These are phyloP conservation scores for Leptosomus discolor DNA, from an alignment of 2,113 vertebrate genomes.

Conservation along the genomic window DNA sequence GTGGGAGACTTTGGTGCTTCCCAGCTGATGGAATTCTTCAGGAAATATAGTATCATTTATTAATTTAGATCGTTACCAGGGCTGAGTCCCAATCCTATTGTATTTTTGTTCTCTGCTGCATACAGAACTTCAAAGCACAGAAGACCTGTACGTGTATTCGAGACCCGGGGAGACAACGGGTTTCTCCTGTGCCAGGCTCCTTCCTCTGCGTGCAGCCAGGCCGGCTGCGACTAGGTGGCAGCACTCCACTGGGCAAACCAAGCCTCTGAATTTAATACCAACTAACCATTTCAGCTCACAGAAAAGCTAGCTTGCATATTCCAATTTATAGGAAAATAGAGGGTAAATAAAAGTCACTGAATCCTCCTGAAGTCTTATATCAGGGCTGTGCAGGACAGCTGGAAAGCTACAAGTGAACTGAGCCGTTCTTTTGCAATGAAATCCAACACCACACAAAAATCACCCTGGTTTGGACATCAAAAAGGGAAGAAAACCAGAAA, in stretches of 20 bases:
- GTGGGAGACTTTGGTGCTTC: not conserved
- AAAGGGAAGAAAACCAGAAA: not conserved
- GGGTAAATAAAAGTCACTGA: not conserved
- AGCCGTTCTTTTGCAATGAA: not conserved
- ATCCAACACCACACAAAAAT: not conserved
- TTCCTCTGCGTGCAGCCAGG: not conserved
- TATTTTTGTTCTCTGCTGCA: fast-evolving
- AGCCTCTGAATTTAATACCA: fast-evolving
- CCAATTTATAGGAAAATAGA: not conserved
- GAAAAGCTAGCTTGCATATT: not conserved
- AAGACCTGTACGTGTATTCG: fast-evolving
- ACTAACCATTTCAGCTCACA: fast-evolving
- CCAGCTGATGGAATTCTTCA: not conserved
- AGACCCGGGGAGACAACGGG: too few relatives aligned
- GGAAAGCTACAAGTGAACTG: not conserved
- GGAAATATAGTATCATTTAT: fast-evolving
- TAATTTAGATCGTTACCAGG: not conserved
- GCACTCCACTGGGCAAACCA: slow-evolving; percentile 20
- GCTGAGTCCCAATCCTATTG: fast-evolving
- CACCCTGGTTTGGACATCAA: not conserved
- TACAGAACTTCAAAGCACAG: not conserved
- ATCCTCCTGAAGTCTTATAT: fast-evolving
- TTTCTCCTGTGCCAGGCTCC: not conserved
- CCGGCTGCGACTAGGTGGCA: slow-evolving; percentile 56
- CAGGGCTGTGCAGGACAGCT: not conserved